Base-by-base conservation (phyloP, 2,888 invertebrate species). In the Schrankia costaestrigalis region DNA sequence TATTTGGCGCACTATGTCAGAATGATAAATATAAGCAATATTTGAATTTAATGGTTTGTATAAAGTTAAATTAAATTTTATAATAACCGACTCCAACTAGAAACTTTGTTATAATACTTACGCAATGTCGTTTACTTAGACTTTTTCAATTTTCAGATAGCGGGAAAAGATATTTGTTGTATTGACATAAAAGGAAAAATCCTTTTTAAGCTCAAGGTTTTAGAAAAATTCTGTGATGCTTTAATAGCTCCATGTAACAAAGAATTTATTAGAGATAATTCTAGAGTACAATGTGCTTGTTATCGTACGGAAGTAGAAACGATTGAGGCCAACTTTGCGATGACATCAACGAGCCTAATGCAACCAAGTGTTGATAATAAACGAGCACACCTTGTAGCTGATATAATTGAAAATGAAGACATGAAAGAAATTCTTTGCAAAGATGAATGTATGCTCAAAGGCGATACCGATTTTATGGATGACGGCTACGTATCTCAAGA, bases 101-200 rank as follows among this genome's bases (percentile, higher is more conserved):
- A 5, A 17, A 17, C 4, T n/a, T n/a, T 17, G 17, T 5, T 5
- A 17, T 7, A 5, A 7, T 17, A 17, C 4, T 3, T 17, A 17
- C 17, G 3, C 17, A 17, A 17, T 17, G 7, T 5, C 4, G 17
- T 17, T 17, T 3, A 17, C 4, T 5, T 5, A 5, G 17, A 5
- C 7, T 17, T 17, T 5, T 17, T 7, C 4, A 3, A 5, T 25
- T 52, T 72, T 18, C 56, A 86, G 86, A 78, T 74, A 23, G 63
- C 76, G 3, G 82, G 79, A 6, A 84, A 71, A 67, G 81, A 85
- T 35, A 78, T 62, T 14, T 69, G 77, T 6, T 60, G 68, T 33
- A 64, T 85, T 24, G 81, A 85, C 34, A 77, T 84, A 36, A 84
- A 74, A 58, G 85, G 79, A 10, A 86, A 78, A 68, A 87, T 87